Conservation (phyloP, 2,797 vertebrate genomes). For the Heliangelus exortis region DNA sequence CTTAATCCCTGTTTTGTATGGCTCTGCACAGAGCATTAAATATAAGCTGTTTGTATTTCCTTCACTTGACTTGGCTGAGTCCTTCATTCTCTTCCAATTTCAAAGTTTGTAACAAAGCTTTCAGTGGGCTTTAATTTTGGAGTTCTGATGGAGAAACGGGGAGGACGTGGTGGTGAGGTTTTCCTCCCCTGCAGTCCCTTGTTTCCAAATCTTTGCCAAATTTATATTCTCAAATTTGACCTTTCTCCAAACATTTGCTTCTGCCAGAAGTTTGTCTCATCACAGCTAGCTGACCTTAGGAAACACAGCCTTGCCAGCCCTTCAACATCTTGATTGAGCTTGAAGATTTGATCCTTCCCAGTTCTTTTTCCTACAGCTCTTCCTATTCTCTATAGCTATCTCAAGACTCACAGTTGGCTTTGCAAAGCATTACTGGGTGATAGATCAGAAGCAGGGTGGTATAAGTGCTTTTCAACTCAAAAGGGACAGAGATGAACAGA, state of each 20-base stretch:
- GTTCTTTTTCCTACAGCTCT: not conserved
- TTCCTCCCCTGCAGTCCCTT: not conserved
- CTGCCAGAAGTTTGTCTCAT: not conserved
- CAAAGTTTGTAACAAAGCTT: not conserved
- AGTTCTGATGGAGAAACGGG: not conserved
- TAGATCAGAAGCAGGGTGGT: not conserved
- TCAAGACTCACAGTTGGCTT: not conserved
- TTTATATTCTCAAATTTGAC: not conserved
- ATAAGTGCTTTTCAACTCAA: not conserved
- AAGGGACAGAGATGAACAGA: not conserved
- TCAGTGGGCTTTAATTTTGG: not conserved
- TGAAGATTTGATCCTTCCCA: not conserved
- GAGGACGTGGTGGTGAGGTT: not conserved
- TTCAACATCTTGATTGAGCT: not conserved
- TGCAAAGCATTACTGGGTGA: not conserved
- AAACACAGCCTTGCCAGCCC: rapidly evolving
- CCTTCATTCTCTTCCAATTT: not conserved
- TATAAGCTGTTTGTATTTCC: not conserved
- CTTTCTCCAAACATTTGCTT: not conserved
- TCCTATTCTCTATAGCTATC: not conserved
- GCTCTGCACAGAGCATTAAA: not conserved
- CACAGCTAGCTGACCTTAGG: not conserved
- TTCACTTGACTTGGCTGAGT: rapidly evolving
- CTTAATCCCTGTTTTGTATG: slow-evolving; percentile 28
- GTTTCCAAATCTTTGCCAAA: not conserved